Conservation (phyloP, 2,797 vertebrate species). For the Coregonus sp. region DNA sequence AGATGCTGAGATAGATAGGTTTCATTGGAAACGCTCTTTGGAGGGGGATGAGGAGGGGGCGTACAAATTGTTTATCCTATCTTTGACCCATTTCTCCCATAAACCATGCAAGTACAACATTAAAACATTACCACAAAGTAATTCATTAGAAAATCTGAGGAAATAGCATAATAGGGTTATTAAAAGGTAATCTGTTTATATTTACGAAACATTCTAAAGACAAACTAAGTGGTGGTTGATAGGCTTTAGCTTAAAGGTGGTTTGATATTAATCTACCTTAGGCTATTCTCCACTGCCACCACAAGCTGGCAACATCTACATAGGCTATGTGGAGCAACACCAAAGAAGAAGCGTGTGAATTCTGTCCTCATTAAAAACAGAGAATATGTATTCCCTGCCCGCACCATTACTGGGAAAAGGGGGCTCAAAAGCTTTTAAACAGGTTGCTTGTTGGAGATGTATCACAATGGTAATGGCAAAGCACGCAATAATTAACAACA, state of each 20-base stretch:
- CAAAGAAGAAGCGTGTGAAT: constrained; percentile 28
- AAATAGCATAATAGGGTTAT: not conserved
- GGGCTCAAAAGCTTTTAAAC: constrained; percentile 6
- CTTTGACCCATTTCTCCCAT: not conserved
- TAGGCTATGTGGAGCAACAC: not conserved
- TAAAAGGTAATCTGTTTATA: not conserved
- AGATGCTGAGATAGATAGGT: constrained; percentile 1
- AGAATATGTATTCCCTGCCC: constrained; percentile 27
- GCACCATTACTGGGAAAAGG: constrained; percentile 22
- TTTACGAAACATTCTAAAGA: not conserved
- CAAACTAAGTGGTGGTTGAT: not conserved
- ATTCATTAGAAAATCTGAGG: not conserved
- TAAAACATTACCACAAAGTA: not conserved
- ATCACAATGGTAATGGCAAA: constrained; percentile 14
- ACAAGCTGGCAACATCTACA: not conserved
- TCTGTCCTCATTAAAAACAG: constrained; percentile 36
- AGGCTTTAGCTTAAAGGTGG: not conserved
- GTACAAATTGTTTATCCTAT: not conserved
- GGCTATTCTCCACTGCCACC: not conserved
- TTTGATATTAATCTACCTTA: not conserved
- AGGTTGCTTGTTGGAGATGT: constrained; percentile 18
- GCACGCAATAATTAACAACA: constrained; percentile 29
- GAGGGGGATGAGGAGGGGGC: not conserved
- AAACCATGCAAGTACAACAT: not conserved
- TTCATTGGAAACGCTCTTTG: not conserved